phyloP scores from a whole-genome alignment of 2,113 vertebrate genomes.

The Tapirus terrestris region DNA sequence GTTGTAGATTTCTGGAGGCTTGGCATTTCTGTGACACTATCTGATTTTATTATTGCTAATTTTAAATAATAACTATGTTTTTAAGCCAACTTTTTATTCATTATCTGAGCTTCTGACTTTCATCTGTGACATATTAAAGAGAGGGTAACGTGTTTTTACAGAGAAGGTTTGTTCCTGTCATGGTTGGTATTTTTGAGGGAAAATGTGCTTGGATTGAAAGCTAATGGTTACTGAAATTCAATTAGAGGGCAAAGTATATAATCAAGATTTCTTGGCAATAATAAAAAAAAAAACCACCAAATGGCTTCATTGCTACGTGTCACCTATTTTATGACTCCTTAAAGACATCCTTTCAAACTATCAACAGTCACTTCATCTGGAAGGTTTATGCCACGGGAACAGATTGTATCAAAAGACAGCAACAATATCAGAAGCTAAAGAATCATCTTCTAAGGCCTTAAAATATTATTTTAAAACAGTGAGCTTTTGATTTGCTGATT shows the following conservation, averaged over 20 bases:
- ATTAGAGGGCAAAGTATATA: slow-evolving; percentile 8
- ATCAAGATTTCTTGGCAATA: slow-evolving; percentile 44
- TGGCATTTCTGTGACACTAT: not conserved
- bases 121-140: slow-evolving; percentile 17
- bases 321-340: not conserved
- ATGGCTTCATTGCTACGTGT: not conserved
- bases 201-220: slow-evolving; percentile 50
- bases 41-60: slow-evolving; percentile 27
- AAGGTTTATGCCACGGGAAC: not conserved
- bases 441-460: not conserved
- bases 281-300: not conserved
- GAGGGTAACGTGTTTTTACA: not conserved
- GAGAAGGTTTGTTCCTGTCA: not conserved
- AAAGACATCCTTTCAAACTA: slow-evolving; percentile 9
- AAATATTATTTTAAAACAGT: slow-evolving; percentile 6
- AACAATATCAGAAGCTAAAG: not conserved
- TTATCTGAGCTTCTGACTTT: not conserved
- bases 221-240: slow-evolving; percentile 46
- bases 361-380: not conserved
- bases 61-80: slow-evolving; percentile 37
- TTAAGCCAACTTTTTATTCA: slow-evolving; percentile 58
- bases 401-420: not conserved
- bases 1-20: not conserved
- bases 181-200: not conserved
- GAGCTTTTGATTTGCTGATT: not conserved